Evolutionary conservation across 2,888 invertebrate genomes (phyloP), one percentile per base, ranked within the genome.

Genomic region (Caenorhabditis sulstoni): DNA sequence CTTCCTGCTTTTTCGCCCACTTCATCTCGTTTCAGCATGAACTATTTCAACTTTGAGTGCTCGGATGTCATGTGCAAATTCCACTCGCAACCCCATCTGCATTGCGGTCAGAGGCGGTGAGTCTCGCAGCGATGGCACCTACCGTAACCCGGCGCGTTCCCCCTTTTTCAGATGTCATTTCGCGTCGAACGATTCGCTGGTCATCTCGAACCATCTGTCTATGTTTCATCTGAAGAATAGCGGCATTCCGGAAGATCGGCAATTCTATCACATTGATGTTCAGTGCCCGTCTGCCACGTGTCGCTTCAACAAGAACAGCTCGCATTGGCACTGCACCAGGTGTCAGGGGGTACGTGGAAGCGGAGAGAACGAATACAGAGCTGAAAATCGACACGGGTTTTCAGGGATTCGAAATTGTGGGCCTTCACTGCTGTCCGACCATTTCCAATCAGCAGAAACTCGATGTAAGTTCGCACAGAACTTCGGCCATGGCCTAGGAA

Each of bases 311-410:
- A 22, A 18, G 29, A 74, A 44, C 35, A 81, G 75, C 49, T 73
- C 74, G 45, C 83, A 83, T 74, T 83, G 79, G 79, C 83, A 83
- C 44, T 83, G 83, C 37, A 8, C 53, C 7, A 76, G 53, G 22
- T 83, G 83, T 50, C 39, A 67, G 16, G 59, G 62, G 53, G 71
- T 70, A 52, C 14, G 57, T 18, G 4, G 16, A 52, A 8, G 22
- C 18, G 44, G 18, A n/a, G 12, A 39, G 14, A 14, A 52, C 29
- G n/a, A 20, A 2, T 2, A 14, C 18, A 14, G n/a, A n/a, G n/a
- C n/a, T n/a, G n/a, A n/a, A n/a, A n/a, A n/a, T n/a, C n/a, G n/a
- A n/a, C n/a, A n/a, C n/a, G n/a, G n/a, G n/a, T n/a, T 52, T 70
- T 53, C 37, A 70, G 70, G 62, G 62, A 0, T 71, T 71, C 20